These are phyloP conservation scores for human DNA, from an alignment of 2,113 vertebrate species.

Conservation along the genomic window DNA sequence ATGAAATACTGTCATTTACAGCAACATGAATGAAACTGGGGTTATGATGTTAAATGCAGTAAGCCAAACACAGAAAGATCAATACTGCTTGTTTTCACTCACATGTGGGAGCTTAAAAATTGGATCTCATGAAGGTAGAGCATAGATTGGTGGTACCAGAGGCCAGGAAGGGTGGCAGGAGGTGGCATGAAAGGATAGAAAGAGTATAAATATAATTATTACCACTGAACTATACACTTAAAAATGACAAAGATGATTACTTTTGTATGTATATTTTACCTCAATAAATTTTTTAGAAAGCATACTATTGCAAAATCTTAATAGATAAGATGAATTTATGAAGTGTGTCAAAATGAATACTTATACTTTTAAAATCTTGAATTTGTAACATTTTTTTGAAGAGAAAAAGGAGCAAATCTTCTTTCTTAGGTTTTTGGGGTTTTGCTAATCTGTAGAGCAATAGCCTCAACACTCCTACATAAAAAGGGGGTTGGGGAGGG, in stretches of 20 bases:
- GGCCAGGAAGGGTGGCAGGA: neutral
- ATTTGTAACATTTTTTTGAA: neutral
- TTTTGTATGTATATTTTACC: neutral
- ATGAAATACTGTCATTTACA: neutral
- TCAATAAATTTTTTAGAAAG: neutral
- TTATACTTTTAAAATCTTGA: neutral
- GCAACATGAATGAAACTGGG: neutral
- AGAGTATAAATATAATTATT: neutral
- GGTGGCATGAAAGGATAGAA: neutral
- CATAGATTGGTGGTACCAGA: neutral
- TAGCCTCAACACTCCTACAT: neutral
- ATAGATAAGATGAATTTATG: neutral
- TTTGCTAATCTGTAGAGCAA: neutral
- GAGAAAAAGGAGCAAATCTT: neutral
- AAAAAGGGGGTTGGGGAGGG: neutral
- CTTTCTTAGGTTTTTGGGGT: rapidly evolving
- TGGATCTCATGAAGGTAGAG: neutral
- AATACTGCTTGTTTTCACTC: neutral
- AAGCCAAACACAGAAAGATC: neutral
- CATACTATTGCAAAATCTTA: neutral
- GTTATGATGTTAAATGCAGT: neutral
- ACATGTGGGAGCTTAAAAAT: neutral
- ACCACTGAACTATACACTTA: neutral
- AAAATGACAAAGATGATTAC: neutral
- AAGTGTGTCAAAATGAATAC: neutral